Percentiles rank a stretch among this genome's conserved stretches.
phyloP scores from a whole-genome alignment of 2,888 invertebrate species.

The Drosophila parthenogenetica region DNA sequence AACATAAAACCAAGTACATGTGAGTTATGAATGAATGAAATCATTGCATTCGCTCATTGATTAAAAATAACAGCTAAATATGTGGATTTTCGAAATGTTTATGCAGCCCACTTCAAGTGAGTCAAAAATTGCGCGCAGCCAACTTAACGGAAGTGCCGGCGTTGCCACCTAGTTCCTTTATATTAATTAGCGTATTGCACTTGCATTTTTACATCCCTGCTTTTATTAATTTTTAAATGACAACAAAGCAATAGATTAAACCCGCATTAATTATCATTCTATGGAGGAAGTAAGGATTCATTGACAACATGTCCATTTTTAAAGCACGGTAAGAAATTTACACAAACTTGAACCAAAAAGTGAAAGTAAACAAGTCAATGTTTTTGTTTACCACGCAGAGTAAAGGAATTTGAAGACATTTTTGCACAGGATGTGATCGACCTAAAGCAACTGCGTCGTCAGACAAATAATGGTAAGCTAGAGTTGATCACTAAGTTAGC shows the following conservation, averaged over 20 bases:
- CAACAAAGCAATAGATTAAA: slow-evolving; percentile 46
- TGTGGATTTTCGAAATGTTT: slow-evolving; percentile 14
- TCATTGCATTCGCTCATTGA: slow-evolving; percentile 19
- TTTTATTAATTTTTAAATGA: slow-evolving; percentile 24
- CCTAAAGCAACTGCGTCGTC: slow-evolving; percentile 88
- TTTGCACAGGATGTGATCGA: slow-evolving; percentile 90
- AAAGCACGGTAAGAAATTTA: slow-evolving; percentile 81
- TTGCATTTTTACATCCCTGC: slow-evolving; percentile 48
- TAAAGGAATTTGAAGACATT: slow-evolving; percentile 92
- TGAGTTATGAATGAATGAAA: slow-evolving; percentile 28
- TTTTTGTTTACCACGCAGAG: slow-evolving; percentile 85
- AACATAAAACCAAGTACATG: slow-evolving; percentile 13
- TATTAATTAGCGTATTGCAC: slow-evolving; percentile 45
- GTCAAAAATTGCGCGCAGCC: slow-evolving; percentile 29
- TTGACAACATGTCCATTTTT: slow-evolving; percentile 82
- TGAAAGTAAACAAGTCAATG: slow-evolving; percentile 11
- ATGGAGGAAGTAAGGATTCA: slow-evolving; percentile 39
- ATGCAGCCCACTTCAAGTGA: slow-evolving; percentile 31
- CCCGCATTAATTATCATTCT: slow-evolving; percentile 12
- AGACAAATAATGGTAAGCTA: slow-evolving; percentile 92
- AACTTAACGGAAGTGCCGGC: slow-evolving; percentile 23
- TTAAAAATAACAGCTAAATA: slow-evolving; percentile 26
- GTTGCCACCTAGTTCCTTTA: slow-evolving; percentile 34
- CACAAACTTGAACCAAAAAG: background rate
- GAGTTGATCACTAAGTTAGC: background rate